Evolutionary conservation across 1,140 invertebrate genomes (phyloP).

Genomic region (Papilio dardanus): DNA sequence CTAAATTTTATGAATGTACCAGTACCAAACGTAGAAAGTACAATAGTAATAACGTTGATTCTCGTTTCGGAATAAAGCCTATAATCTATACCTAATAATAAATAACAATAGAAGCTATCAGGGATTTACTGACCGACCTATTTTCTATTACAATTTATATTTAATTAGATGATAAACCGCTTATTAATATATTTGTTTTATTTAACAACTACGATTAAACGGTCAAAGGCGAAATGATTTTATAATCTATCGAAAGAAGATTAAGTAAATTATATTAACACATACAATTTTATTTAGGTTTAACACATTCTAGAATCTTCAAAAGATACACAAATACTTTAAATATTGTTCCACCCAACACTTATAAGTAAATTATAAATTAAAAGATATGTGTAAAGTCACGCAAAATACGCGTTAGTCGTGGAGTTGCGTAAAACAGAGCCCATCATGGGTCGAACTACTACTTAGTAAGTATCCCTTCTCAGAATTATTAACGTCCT

Average conservation of each 20-base stretch:
- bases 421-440: too few relatives aligned
- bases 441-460: too few relatives aligned
- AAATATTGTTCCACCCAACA: background rate
- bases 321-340: background rate
- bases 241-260: slow-evolving; percentile 9
- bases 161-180: background rate
- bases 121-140: background rate
- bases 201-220: slow-evolving; percentile 1
- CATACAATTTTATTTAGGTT: background rate
- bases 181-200: slow-evolving; percentile 6
- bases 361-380: background rate
- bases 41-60: too few relatives aligned
- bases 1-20: too few relatives aligned
- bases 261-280: background rate
- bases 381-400: too few relatives aligned
- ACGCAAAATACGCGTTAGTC: too few relatives aligned
- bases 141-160: slow-evolving; percentile 13
- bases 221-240: slow-evolving; percentile 1
- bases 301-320: background rate
- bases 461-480: too few relatives aligned
- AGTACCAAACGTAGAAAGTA: too few relatives aligned
- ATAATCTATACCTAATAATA: too few relatives aligned
- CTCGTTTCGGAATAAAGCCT: too few relatives aligned
- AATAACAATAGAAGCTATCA: background rate
- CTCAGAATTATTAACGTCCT: too few relatives aligned